These are phyloP conservation scores for Diorhabda sublineata DNA, from an alignment of 1,140 invertebrate genomes.

Conservation along the genomic window DNA sequence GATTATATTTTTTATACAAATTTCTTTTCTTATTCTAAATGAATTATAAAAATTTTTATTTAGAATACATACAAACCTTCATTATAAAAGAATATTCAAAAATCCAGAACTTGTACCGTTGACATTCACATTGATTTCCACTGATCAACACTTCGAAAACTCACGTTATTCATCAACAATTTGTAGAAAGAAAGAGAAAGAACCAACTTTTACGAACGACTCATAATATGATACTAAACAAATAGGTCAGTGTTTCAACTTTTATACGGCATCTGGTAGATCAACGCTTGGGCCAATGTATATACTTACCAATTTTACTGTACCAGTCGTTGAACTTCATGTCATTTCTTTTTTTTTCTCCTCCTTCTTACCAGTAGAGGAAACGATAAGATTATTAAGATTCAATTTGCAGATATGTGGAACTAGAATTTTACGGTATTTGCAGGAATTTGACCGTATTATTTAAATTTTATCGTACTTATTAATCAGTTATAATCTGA, in stretches of 20 bases:
- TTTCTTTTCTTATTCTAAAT: too few species aligned
- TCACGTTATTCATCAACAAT: not conserved
- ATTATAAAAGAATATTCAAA: slow-evolving; percentile 13
- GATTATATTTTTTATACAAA: too few species aligned
- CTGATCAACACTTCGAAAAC: slow-evolving; percentile 4
- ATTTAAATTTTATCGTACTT: too few species aligned
- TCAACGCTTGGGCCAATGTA: not conserved
- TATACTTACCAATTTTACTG: not conserved
- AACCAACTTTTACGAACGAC: slow-evolving; percentile 4
- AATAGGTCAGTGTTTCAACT: slow-evolving; percentile 38
- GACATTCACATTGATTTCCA: slow-evolving; percentile 8
- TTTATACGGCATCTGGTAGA: slow-evolving; percentile 27
- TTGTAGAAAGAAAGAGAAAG: not conserved
- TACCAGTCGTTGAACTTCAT: not conserved
- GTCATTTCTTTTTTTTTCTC: not conserved
- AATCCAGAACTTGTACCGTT: slow-evolving; percentile 13
- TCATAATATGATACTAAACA: slow-evolving; percentile 34
- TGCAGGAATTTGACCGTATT: too few species aligned
- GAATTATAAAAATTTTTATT: too few species aligned
- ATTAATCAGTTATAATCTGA: too few species aligned
- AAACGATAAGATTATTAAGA: not conserved
- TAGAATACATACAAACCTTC: slow-evolving; percentile 9
- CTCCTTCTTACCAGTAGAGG: not conserved
- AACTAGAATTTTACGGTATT: too few species aligned
- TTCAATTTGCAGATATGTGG: too few species aligned